Conservation (phyloP, 2,113 vertebrate species). For the Merops nubicus region DNA sequence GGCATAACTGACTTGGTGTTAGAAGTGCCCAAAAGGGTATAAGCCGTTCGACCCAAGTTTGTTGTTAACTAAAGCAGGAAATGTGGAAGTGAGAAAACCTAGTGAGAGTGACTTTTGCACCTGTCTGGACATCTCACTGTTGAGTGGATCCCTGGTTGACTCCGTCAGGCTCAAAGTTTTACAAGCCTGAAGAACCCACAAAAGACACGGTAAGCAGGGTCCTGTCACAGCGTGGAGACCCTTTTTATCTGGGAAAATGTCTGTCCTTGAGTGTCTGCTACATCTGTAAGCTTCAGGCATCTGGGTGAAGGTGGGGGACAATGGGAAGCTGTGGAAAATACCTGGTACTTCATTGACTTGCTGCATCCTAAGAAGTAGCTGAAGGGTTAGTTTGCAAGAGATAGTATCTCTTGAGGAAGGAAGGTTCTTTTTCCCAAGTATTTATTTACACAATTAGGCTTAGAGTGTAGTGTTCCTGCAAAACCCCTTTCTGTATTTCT, state of each 20-base stretch:
- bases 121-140: neutral
- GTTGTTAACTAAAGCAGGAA: neutral
- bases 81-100: neutral
- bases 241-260: rapidly evolving
- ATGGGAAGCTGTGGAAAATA: neutral
- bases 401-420: neutral
- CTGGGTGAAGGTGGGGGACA: neutral
- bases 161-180: neutral
- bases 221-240: neutral
- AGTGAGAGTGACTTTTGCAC: neutral
- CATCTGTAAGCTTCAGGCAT: neutral
- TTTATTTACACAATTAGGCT: neutral
- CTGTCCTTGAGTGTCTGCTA: neutral
- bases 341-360: neutral
- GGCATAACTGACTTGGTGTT: neutral
- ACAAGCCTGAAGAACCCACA: neutral
- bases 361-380: neutral
- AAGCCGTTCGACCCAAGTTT: neutral
- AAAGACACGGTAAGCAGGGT: neutral
- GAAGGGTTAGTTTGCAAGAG: neutral
- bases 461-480: neutral
- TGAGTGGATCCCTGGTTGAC: neutral
- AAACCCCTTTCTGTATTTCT: neutral
- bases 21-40: neutral
- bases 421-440: neutral